Conservation (phyloP, 2,888 invertebrate species). For the Agonopterix subpropinquella region DNA sequence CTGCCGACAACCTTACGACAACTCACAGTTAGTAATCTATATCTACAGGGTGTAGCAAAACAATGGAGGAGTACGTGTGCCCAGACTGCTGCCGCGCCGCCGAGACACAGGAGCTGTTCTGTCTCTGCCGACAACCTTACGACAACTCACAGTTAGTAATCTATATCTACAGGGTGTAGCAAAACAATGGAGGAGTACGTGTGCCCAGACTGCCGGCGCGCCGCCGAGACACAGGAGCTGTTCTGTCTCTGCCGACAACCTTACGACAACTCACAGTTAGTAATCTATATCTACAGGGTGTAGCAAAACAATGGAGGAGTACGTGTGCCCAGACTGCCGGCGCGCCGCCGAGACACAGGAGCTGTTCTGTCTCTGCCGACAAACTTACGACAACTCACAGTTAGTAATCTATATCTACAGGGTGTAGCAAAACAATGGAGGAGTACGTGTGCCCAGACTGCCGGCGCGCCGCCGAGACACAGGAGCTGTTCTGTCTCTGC, state of each 20-base stretch:
- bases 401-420: constrained; percentile 61
- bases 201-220: constrained; percentile 89
- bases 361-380: constrained; percentile 95
- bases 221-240: constrained; percentile 91
- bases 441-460: constrained; percentile 94
- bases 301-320: constrained; percentile 92
- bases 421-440: constrained; percentile 85
- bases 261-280: constrained; percentile 97
- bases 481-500: constrained; percentile 97
- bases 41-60: constrained; percentile 75
- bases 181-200: constrained; percentile 93
- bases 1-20: constrained; percentile 97
- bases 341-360: constrained; percentile 92
- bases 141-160: constrained; percentile 94
- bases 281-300: constrained; percentile 18
- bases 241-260: constrained; percentile 98
- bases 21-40: constrained; percentile 87
- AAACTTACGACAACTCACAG: constrained; percentile 98
- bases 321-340: constrained; percentile 90
- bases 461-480: constrained; percentile 88
- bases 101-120: constrained; percentile 95
- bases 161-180: constrained; percentile 51
- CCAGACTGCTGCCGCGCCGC: constrained; percentile 89
- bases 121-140: constrained; percentile 96
- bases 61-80: constrained; percentile 93